These are phyloP conservation scores for Tachina grossa DNA, from an alignment of 2,888 invertebrate species.

Conservation along the genomic window DNA sequence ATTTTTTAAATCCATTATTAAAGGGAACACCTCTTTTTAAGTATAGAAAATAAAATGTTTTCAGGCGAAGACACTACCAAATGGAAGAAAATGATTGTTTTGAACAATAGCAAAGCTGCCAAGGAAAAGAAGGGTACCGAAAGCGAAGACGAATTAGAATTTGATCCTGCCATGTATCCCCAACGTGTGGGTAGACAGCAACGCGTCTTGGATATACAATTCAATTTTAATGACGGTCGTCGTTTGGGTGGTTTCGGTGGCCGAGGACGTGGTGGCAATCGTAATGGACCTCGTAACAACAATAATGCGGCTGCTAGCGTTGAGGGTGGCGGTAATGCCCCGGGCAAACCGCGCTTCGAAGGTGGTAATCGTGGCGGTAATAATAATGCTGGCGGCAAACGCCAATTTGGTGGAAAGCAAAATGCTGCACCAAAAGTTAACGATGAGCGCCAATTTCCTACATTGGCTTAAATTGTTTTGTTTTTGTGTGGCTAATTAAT, in stretches of 20 bases:
- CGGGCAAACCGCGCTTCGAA: conserved; percentile 72
- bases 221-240: conserved; percentile 92
- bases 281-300: conserved; percentile 77
- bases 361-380: conserved; percentile 72
- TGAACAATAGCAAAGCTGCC: conserved; percentile 85
- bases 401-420: conserved; percentile 77
- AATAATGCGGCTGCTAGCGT: conserved; percentile 71
- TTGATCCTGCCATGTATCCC: conserved; percentile 91
- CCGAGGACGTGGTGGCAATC: conserved; percentile 83
- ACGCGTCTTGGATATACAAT: conserved; percentile 93
- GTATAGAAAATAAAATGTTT: not conserved
- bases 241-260: conserved; percentile 88
- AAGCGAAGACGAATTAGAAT: conserved; percentile 88
- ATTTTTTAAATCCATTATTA: not conserved
- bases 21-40: not conserved
- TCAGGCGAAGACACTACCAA: conserved; percentile 92
- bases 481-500: not conserved
- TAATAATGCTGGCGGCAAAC: conserved; percentile 73
- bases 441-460: conserved; percentile 98
- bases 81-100: conserved; percentile 96
- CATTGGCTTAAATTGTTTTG: conserved; percentile 88
- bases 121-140: conserved; percentile 84
- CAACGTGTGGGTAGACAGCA: conserved; percentile 95
- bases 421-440: conserved; percentile 93
- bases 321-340: conserved; percentile 72